A percentile compares a stretch with the other conserved stretches of the same genome.
Evolutionary conservation across 1,140 invertebrate species (phyloP).

Genomic region (Drosophila miranda): DNA sequence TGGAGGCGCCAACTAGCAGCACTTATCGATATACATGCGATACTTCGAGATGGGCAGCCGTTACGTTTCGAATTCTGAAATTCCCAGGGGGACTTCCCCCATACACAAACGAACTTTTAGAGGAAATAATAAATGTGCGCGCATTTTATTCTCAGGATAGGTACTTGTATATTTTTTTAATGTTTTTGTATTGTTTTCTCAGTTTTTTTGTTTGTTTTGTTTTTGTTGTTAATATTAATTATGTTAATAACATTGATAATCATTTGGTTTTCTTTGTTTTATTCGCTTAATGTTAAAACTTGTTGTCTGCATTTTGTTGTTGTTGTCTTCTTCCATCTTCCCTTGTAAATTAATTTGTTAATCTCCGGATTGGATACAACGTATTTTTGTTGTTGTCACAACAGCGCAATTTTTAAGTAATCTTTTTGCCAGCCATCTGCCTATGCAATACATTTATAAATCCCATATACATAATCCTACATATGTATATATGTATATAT

Average conservation of each 20-base stretch:
- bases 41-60: too few relatives aligned
- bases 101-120: conserved; percentile 69
- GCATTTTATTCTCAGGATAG: conserved; percentile 80
- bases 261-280: conserved; percentile 61
- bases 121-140: conserved; percentile 80
- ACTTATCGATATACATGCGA: too few relatives aligned
- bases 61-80: conserved; percentile 5
- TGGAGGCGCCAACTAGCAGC: too few relatives aligned
- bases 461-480: conserved; percentile 14
- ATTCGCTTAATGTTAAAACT: conserved; percentile 75
- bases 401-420: conserved; percentile 55
- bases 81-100: not conserved
- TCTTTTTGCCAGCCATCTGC: conserved; percentile 62
- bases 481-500: conserved; percentile 22
- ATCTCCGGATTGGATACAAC: conserved; percentile 65
- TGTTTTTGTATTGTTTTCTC: conserved; percentile 69
- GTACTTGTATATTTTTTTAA: conserved; percentile 80
- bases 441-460: conserved; percentile 70
- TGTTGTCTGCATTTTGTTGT: conserved; percentile 62
- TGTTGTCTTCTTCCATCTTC: conserved; percentile 34
- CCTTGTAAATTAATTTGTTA: conserved; percentile 73
- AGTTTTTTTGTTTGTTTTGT: conserved; percentile 50
- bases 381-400: conserved; percentile 45
- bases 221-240: conserved; percentile 75
- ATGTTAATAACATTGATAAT: conserved; percentile 81